Base-by-base conservation (phyloP, 2,888 invertebrate species). In the Epiblema foenella region DNA sequence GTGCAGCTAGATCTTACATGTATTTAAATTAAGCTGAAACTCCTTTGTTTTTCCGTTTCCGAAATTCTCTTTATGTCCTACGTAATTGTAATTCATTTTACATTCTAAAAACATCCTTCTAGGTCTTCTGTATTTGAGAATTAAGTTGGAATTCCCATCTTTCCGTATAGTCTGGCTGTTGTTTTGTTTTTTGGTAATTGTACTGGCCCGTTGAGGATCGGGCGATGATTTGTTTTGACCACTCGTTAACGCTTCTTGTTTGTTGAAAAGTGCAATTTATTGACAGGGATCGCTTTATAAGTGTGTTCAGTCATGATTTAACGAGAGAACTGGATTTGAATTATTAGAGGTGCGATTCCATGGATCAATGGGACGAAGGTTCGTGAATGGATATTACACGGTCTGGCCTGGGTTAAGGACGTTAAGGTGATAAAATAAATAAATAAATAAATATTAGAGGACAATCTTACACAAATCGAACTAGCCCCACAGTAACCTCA, bases 211-310 rank as follows among this genome's bases (percentile, higher is more conserved):
- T 81, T 79, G 77, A 76, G 74, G 73, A 81, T 77, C 75, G 76
- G 78, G 65, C 37, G 79, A 79, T 83, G 85, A 86, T 85, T 84
- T 87, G 87, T 88, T 87, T 85, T 84, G 87, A 86, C 75, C 77
- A 83, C 82, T 87, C 81, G 83, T 87, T 87, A 87, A 78, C 82
- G 80, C 82, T 83, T 80, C 82, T 82, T 82, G 81, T 78, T 70
- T 54, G 70, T 54, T 69, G 65, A 70, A 70, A 65, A 66, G 65
- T 66, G 65, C 59, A 52, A 70, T 70, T 70, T 70, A 54, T 46
- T 59, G 37, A 57, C 56, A 65, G 42, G 24, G 42, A 54, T 37
- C 18, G 1, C 37, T 20, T 54, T n/a, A 54, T 39, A 54, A 15
- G 37, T 52, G 42, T 20, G 15, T 42, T 37, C 24, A 24, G 18